phyloP scores from a whole-genome alignment of 2,888 invertebrate genomes.

The Ptilodon capucinus region DNA sequence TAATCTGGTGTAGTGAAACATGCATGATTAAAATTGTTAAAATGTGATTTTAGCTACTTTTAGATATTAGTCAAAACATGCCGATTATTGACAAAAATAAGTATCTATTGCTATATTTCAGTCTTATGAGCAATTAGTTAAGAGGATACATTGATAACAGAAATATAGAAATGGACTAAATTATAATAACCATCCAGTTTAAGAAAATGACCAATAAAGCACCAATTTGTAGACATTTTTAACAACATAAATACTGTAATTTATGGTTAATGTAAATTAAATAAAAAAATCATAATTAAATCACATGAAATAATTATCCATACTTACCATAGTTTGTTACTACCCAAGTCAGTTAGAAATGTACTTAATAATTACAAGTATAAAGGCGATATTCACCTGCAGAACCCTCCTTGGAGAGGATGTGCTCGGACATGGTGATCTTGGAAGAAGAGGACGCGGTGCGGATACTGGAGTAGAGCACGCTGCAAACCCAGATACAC shows the following conservation, averaged over 20 bases:
- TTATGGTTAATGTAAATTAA: not conserved
- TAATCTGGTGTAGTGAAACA: not conserved
- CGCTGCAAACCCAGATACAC: conserved; percentile 96
- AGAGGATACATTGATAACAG: not conserved
- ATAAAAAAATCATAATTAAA: not conserved
- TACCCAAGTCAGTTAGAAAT: conserved; percentile 4
- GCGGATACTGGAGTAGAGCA: conserved; percentile 97
- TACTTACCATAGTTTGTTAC: not conserved
- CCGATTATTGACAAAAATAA: not conserved
- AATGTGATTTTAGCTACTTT: not conserved
- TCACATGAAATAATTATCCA: not conserved
- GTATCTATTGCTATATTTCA: not conserved
- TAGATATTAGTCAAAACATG: not conserved
- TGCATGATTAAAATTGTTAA: not conserved
- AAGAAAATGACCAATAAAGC: no score
- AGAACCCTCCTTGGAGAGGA: conserved; percentile 87
- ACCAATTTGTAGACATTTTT: no score
- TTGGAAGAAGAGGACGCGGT: conserved; percentile 97
- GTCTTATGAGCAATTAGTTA: not conserved
- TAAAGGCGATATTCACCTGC: conserved; percentile 81
- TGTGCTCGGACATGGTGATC: conserved; percentile 93
- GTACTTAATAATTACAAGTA: conserved; percentile 6
- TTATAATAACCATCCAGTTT: no score
- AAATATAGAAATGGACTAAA: no score
- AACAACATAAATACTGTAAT: not conserved